A percentile compares a stretch with the other conserved stretches of the same genome.
Evolutionary conservation across 2,797 vertebrate genomes (phyloP).

Genomic region (Periparus ater): DNA sequence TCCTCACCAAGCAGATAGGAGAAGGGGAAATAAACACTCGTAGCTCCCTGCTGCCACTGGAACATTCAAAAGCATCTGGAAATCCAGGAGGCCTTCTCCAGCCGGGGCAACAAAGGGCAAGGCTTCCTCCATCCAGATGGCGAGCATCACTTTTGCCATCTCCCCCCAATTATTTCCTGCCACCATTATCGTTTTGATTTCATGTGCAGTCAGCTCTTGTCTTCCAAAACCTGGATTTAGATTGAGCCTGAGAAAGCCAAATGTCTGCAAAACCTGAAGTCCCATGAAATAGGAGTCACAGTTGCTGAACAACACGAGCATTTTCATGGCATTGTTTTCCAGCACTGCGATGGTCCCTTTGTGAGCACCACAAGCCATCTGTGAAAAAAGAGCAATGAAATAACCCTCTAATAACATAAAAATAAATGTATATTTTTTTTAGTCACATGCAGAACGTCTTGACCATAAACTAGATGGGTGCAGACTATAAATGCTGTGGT

Average conservation of each 20-base stretch:
- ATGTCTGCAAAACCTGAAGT: conserved; percentile 58
- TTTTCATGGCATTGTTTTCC: conserved; percentile 5
- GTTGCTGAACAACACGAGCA: conserved; percentile 17
- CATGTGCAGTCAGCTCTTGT: conserved; percentile 31
- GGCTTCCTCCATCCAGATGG: conserved; percentile 31
- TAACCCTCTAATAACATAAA: background rate
- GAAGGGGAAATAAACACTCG: conserved; percentile 62
- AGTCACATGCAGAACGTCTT: background rate
- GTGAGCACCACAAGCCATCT: background rate
- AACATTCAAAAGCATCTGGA: conserved; percentile 63
- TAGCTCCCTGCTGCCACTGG: conserved; percentile 55
- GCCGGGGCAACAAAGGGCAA: conserved; percentile 37
- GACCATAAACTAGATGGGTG: background rate
- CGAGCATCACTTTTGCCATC: conserved; percentile 21
- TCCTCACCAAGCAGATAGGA: conserved; percentile 57
- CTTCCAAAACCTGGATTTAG: conserved; percentile 47
- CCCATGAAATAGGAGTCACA: conserved; percentile 39
- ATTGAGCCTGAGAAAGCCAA: conserved; percentile 48
- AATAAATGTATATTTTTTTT: background rate
- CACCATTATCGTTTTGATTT: conserved; percentile 21
- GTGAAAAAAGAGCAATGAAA: background rate
- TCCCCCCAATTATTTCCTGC: conserved; percentile 47
- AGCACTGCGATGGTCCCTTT: background rate
- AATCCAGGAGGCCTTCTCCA: conserved; percentile 61
- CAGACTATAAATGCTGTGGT: background rate